A percentile compares a stretch with the other conserved stretches of the same genome.
Evolutionary conservation across 2,888 invertebrate genomes (phyloP).

Genomic region (Campoletis raptor): DNA sequence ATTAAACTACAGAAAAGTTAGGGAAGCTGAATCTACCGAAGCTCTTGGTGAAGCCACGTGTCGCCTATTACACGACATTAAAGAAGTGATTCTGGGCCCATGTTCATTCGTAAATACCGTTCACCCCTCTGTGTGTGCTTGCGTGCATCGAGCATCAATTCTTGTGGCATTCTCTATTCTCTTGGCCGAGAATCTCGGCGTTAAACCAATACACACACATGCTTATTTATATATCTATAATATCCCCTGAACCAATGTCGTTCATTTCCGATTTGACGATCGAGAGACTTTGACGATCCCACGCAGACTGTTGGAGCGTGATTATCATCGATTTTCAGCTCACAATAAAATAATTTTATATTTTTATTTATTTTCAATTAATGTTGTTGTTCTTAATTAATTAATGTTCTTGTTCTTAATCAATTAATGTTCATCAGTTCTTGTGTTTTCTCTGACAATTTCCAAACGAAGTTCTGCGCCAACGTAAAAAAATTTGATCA

Average conservation of each 20-base stretch:
- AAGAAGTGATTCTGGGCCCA: conserved; percentile 43
- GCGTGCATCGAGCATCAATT: conserved; percentile 50
- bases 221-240: background rate
- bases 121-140: conserved; percentile 23
- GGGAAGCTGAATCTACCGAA: conserved; percentile 44
- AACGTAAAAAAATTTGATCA: background rate
- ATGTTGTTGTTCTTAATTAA: no score
- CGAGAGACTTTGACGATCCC: conserved; percentile 56
- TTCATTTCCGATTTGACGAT: conserved; percentile 70
- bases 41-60: conserved; percentile 74
- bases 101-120: conserved; percentile 24
- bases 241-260: conserved; percentile 73
- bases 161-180: conserved; percentile 22
- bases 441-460: no score
- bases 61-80: conserved; percentile 73
- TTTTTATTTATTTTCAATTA: background rate
- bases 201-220: conserved; percentile 38
- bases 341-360: conserved; percentile 16
- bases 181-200: conserved; percentile 18
- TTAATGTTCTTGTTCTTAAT: no score
- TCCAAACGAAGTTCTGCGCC: no score
- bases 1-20: conserved; percentile 15
- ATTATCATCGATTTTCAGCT: conserved; percentile 41
- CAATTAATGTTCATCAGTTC: no score
- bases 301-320: conserved; percentile 68